Conservation (phyloP, 2,113 vertebrate genomes). For the Cinclus mexicanus region DNA sequence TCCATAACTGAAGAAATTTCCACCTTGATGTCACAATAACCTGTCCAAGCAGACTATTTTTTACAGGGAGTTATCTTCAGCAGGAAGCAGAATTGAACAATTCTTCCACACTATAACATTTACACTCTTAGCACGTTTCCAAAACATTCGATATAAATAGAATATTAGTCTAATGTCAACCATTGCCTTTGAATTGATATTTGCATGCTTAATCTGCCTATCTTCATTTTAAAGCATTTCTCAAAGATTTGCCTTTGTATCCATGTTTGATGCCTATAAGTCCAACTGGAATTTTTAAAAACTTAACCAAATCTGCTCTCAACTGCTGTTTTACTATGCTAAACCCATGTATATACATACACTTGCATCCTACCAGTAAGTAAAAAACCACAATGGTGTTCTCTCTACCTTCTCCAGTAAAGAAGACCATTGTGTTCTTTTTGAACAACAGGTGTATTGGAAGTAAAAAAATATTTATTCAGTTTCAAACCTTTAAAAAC, state of each 20-base stretch:
- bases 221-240: not conserved
- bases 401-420: not conserved
- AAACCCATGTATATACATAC: not conserved
- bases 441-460: not conserved
- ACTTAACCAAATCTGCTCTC: not conserved
- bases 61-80: not conserved
- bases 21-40: not conserved
- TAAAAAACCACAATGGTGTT: fast-evolving
- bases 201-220: not conserved
- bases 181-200: not conserved
- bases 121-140: not conserved
- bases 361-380: not conserved
- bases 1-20: not conserved
- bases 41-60: not conserved
- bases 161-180: not conserved
- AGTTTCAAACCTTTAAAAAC: not conserved
- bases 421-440: not conserved
- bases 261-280: fast-evolving
- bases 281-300: not conserved
- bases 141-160: not conserved
- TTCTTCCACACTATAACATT: not conserved
- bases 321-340: not conserved
- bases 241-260: not conserved
- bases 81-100: not conserved
- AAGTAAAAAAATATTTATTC: not conserved